Evolutionary conservation across 2,113 vertebrate species (phyloP), one percentile per base, ranked within the genome.

Genomic region (Petaurus breviceps): DNA sequence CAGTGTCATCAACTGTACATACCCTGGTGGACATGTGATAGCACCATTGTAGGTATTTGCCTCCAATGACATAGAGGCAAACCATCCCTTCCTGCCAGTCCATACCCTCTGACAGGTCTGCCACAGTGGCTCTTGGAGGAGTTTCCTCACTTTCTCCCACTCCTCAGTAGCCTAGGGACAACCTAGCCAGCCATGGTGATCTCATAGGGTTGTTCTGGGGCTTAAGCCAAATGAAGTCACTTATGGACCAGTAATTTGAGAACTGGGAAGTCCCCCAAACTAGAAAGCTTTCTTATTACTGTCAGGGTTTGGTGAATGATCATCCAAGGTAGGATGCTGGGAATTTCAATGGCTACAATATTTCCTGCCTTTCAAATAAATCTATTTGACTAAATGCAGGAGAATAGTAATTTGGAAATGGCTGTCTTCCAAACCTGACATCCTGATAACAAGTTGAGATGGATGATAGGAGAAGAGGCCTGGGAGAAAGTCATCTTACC

Each of bases 351-450:
- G 52, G 5, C 8, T 84, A 0, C 16, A 90, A 51, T 61, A 89
- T 53, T 92, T 46, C 49, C 93, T 90, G 23, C 3, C 51, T 94
- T 94, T 95, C 3, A 8, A 94, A 11, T 94, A 89, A 68, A 68
- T 94, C 43, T 93, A 91, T 93, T 93, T 92, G n/a, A n/a, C n/a
- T n/a, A 47, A 77, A 93, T 97, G 55, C 2, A 95, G 16, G 68
- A 93, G 43, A 93, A 24, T 12, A 91, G 6, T 90, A 94, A 97
- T 97, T 97, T 95, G 53, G 97, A 94, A 97, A 91, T 91, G 47
- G 26, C 96, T 93, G 19, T 53, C 23, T 95, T 94, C 43, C 25
- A 92, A 92, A 91, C 4, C 6, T 92, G 31, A 11, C 25, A 52
- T 96, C 94, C 90, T 94, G 92, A 94, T 93, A 93, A 90, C 23